These are phyloP conservation scores for Micrasema minimum DNA, from an alignment of 1,140 invertebrate species.

Conservation along the genomic window DNA sequence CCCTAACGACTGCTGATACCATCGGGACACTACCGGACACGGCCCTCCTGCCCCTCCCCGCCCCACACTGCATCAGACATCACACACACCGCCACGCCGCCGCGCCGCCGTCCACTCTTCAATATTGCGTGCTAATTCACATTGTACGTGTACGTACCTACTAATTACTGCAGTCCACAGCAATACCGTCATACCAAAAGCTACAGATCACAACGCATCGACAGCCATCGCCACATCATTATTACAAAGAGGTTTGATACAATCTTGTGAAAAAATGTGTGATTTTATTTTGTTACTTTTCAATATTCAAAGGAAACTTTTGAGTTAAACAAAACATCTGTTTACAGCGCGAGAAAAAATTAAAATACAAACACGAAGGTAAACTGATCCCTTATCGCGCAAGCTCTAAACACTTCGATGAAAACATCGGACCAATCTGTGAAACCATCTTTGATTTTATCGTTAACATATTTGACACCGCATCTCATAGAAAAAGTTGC, in stretches of 20 bases:
- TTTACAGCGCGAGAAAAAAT: neutral
- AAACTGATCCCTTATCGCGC: constrained; percentile 38
- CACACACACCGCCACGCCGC: constrained; percentile 17
- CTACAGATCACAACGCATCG: neutral
- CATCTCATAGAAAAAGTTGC: constrained; percentile 26
- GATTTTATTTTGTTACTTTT: too few relatives aligned
- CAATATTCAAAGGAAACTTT: neutral
- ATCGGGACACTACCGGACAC: constrained; percentile 38
- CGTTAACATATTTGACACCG: constrained; percentile 36
- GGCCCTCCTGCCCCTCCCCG: constrained; percentile 16
- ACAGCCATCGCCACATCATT: neutral
- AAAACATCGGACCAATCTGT: constrained; percentile 36
- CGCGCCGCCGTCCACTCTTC: neutral
- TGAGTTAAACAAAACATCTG: constrained; percentile 15
- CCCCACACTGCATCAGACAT: constrained; percentile 6
- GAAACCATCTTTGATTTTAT: constrained; percentile 38
- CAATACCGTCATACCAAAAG: too few relatives aligned
- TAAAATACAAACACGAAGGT: constrained; percentile 27
- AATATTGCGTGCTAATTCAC: too few relatives aligned
- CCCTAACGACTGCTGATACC: constrained; percentile 42
- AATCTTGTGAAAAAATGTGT: too few relatives aligned
- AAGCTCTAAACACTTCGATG: constrained; percentile 35
- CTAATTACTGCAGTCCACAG: too few relatives aligned
- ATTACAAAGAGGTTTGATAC: neutral
- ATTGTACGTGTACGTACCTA: too few relatives aligned